Evolutionary conservation across 2,797 vertebrate genomes (phyloP).

Genomic region (Diplodus puntazzo): DNA sequence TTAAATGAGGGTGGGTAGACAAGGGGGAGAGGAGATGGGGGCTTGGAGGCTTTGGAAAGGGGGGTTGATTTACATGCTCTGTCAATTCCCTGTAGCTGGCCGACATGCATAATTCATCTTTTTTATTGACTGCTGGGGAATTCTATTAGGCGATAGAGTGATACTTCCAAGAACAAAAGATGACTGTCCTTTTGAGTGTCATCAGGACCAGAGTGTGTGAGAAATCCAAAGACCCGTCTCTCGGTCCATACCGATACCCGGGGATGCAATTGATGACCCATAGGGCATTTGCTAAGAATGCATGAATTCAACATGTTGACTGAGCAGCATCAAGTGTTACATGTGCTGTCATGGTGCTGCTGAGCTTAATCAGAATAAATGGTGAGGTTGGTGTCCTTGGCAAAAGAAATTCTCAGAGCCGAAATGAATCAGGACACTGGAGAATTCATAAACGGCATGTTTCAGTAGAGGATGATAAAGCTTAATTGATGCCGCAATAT

Average conservation of each 20-base stretch:
- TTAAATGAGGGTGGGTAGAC: constrained; percentile 72
- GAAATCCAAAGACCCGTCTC: constrained; percentile 23
- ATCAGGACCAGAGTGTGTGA: constrained; percentile 45
- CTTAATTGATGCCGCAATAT: background rate
- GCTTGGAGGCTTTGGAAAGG: constrained; percentile 60
- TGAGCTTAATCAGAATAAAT: constrained; percentile 54
- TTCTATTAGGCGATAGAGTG: constrained; percentile 80
- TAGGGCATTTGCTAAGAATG: constrained; percentile 16
- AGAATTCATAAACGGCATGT: constrained; percentile 29
- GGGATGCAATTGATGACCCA: constrained; percentile 41
- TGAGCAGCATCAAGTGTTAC: constrained; percentile 23
- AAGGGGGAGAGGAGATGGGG: constrained; percentile 59
- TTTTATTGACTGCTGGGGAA: constrained; percentile 81
- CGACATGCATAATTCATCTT: constrained; percentile 82
- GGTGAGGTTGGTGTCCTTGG: constrained; percentile 42
- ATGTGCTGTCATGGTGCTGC: constrained; percentile 36
- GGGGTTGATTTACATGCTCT: constrained; percentile 81
- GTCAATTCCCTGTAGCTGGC: constrained; percentile 72
- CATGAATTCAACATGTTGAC: constrained; percentile 43
- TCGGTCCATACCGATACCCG: constrained; percentile 20
- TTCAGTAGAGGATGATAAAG: constrained; percentile 2
- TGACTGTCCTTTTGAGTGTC: constrained; percentile 72
- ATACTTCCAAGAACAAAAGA: constrained; percentile 78
- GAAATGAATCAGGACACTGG: constrained; percentile 31
- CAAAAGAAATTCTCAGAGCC: constrained; percentile 25